phyloP scores from a whole-genome alignment of 2,113 vertebrate species.

The Perca flavescens region DNA sequence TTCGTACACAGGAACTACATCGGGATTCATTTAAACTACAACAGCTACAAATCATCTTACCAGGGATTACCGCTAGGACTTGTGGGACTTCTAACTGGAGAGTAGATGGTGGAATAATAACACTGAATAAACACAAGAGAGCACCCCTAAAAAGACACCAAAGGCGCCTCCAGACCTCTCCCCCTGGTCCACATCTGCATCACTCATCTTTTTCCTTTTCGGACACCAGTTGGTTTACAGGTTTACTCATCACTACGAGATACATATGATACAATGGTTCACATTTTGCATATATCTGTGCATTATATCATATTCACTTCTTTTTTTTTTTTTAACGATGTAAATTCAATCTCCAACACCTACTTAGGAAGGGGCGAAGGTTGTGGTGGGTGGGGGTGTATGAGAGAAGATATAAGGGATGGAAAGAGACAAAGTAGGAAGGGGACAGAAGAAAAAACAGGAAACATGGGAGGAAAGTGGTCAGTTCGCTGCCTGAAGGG shows the following conservation, averaged over 20 bases:
- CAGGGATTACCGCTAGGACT: slow-evolving; percentile 36
- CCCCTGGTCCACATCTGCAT: slow-evolving; percentile 63
- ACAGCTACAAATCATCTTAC: slow-evolving; percentile 67
- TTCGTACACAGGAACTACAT: slow-evolving; percentile 56
- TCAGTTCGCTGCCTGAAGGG: slow-evolving; percentile 62
- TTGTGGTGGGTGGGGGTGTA: neutral
- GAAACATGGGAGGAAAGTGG: slow-evolving; percentile 65
- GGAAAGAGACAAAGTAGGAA: slow-evolving; percentile 49
- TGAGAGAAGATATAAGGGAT: slow-evolving; percentile 61
- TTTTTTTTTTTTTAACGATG: slow-evolving; percentile 57
- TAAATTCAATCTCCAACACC: slow-evolving; percentile 77
- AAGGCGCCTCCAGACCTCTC: slow-evolving; percentile 37
- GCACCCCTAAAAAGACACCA: slow-evolving; percentile 37
- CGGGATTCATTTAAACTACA: slow-evolving; percentile 64
- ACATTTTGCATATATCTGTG: slow-evolving; percentile 84
- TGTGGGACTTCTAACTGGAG: slow-evolving; percentile 53
- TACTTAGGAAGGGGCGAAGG: slow-evolving; percentile 63
- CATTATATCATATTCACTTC: slow-evolving; percentile 76
- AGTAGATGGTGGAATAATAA: slow-evolving; percentile 62
- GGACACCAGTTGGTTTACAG: slow-evolving; percentile 72
- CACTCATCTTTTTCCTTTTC: slow-evolving; percentile 61
- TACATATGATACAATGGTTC: slow-evolving; percentile 81
- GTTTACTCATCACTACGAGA: slow-evolving; percentile 78
- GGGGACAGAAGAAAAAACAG: slow-evolving; percentile 49
- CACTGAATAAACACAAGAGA: slow-evolving; percentile 67